Conservation (phyloP, 2,113 vertebrate species). For the Brachyhypopomus gauderio region DNA sequence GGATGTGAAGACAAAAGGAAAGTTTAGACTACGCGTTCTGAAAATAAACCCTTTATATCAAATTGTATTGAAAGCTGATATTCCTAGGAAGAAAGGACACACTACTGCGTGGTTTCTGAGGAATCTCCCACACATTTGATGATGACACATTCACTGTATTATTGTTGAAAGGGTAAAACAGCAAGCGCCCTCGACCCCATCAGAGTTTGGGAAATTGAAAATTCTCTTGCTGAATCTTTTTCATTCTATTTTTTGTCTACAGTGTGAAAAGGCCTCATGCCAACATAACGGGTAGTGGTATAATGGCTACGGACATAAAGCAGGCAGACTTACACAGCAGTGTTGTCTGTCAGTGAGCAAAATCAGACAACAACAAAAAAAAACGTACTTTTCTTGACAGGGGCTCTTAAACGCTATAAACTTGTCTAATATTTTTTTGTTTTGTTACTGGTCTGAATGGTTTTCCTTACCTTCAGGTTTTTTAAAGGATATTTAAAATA, state of each 20-base stretch:
- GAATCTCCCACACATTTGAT: neutral
- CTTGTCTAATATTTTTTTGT: too few relatives aligned
- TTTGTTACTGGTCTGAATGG: too few relatives aligned
- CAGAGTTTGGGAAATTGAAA: neutral
- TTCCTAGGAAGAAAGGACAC: neutral
- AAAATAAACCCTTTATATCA: too few relatives aligned
- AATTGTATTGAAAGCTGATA: neutral
- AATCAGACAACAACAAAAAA: too few relatives aligned
- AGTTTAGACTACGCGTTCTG: too few relatives aligned
- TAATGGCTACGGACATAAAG: neutral
- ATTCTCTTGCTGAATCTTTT: neutral
- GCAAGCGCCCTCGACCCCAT: neutral
- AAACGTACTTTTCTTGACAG: too few relatives aligned
- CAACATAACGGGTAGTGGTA: too few relatives aligned
- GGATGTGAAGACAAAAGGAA: too few relatives aligned
- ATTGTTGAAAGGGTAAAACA: neutral
- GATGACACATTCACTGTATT: neutral
- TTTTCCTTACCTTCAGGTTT: too few relatives aligned
- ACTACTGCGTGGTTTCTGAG: neutral
- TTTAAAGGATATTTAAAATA: too few relatives aligned
- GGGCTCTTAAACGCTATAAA: too few relatives aligned
- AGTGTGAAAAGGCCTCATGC: neutral
- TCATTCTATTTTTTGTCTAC: neutral
- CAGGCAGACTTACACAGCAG: neutral
- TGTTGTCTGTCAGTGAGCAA: too few relatives aligned